Base-by-base conservation (phyloP, 1,140 invertebrate species). In the Ceratitis capitata region DNA sequence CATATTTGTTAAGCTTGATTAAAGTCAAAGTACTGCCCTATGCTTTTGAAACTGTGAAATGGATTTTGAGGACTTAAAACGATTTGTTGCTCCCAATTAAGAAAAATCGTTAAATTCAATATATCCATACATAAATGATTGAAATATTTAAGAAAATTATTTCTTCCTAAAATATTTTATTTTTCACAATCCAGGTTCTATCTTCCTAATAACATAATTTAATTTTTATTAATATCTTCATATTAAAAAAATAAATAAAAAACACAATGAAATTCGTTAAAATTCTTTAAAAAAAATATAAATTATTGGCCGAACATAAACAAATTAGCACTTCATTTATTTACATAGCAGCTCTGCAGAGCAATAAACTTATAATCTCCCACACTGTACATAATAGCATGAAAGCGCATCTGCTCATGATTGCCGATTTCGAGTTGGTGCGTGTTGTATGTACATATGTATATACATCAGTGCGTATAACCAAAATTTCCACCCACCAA, bases 261-360 rank as follows among this genome's bases (percentile, higher is more conserved):
- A n/a, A n/a, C n/a, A n/a, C n/a, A 69, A 7, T 39, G 10, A 78
- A 78, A 26, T 45, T 78, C 42, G 9, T 5, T 26, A 78, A 23
- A 26, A 42, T 14, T 56, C 5, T 19, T 19, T 56, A 5, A 14
- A 39, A 61, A 39, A 61, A 61, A 32, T 39, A 39, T 42, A 7
- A 26, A 45, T 26, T 45, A 78, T 45, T 78, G 39, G 23, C 45
- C 39, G 35, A 42, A 45, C 10, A 78, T 78, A 45, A 78, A 78
- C 69, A 42, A 78, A 78, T 78, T 78, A 78, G 39, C 69, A 78
- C 69, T 78, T 78, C n/a, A 78, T 78, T 78, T 78, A 78, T 78
- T 45, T 78, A 78, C 19, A 23, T 26, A 19, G n/a, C 35, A 47
- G 69, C 69, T 23, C 16, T 26, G n/a, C 19, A 7, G n/a, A 45